Evolutionary conservation across 2,113 vertebrate species (phyloP).

Genomic region (Macquaria ambigua): DNA sequence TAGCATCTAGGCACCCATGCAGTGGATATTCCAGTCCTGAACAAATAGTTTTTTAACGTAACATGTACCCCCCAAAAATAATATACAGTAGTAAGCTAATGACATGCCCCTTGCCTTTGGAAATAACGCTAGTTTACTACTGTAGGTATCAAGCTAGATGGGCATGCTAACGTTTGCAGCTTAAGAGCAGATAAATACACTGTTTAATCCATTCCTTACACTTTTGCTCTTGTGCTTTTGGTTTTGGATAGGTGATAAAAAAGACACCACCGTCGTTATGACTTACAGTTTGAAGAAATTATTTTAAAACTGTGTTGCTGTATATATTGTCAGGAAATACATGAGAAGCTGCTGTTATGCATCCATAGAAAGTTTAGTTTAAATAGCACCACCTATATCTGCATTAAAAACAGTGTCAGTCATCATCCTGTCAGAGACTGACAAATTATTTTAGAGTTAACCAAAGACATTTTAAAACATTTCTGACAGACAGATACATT

Average conservation of each 20-base stretch:
- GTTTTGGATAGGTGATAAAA: no score
- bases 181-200: no score
- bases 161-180: no score
- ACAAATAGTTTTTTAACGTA: not conserved
- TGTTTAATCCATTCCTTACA: no score
- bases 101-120: no score
- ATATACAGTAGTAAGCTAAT: no score
- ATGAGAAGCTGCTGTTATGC: not conserved
- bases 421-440: not conserved
- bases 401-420: not conserved
- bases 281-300: not conserved
- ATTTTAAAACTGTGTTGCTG: not conserved
- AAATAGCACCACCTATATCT: not conserved
- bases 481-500: conserved; percentile 21
- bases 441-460: not conserved
- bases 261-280: not conserved
- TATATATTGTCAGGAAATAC: not conserved
- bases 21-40: not conserved
- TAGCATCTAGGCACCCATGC: not conserved
- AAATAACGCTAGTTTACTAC: no score
- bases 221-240: no score
- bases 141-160: no score
- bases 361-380: not conserved
- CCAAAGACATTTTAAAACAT: not conserved
- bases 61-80: no score